Conservation (phyloP, 2,888 invertebrate genomes). For the Physocephala rufipes region DNA sequence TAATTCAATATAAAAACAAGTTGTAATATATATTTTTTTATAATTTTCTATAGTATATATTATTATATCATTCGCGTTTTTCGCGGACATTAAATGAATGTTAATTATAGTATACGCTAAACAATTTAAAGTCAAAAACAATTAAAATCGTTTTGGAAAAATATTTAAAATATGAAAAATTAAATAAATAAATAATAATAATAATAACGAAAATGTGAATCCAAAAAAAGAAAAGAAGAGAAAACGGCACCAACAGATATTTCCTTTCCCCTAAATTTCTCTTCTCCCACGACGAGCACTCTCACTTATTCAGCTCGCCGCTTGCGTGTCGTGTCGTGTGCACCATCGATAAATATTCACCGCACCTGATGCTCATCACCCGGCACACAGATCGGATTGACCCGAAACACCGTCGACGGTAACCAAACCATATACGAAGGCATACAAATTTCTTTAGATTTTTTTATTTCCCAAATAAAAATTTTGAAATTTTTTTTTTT, state of each 20-base stretch:
- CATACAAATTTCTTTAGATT: no score
- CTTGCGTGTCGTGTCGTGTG: slow-evolving; percentile 62
- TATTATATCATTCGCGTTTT: not conserved
- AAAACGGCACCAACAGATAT: not conserved
- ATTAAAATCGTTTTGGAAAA: no score
- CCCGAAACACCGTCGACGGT: not conserved
- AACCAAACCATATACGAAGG: no score
- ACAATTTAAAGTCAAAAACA: not conserved
- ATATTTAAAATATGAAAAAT: not conserved
- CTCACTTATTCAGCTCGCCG: slow-evolving; percentile 23
- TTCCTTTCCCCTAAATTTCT: slow-evolving; percentile 39
- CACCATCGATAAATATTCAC: slow-evolving; percentile 34
- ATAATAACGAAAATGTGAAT: not conserved
- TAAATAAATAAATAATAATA: slow-evolving; percentile 8
- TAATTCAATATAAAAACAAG: no score
- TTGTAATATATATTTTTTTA: not conserved
- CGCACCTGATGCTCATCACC: not conserved
- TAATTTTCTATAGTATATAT: not conserved
- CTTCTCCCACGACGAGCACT: slow-evolving; percentile 18
- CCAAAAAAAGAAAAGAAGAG: not conserved
- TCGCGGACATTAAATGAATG: not conserved
- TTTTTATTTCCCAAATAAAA: no score
- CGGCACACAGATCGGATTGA: slow-evolving; percentile 15
- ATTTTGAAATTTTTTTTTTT: no score
- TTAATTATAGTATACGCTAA: no score